Base-by-base conservation (phyloP, 2,797 vertebrate genomes). In the Halcyon leucocephala region DNA sequence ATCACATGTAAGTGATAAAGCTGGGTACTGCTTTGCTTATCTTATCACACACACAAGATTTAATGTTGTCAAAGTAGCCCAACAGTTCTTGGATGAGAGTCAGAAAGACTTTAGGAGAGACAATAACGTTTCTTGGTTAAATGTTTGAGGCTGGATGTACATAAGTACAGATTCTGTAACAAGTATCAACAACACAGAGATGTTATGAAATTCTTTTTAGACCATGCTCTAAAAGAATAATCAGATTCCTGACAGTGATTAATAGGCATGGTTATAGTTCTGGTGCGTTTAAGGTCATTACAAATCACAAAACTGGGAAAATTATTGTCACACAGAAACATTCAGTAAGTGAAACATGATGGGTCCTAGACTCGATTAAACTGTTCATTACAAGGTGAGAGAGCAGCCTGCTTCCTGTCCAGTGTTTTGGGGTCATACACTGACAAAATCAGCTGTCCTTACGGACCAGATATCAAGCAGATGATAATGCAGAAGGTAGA, bases 1-100 rank as follows among this genome's bases (percentile, higher is more conserved):
- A 69, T 25, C 28, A 49, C 31, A 21, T 0, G 0, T 19, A 42
- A 41, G 12, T 1, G 9, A 86, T 60, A 83, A 19, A 65, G 5
- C 7, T 42, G 28, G 8, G 29, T 64, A 77, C 10, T 65, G 29
- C 4, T 83, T 70, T 81, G 25, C 54, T 76, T 69, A 12, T 57
- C 21, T 72, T 58, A 35, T 58, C 1, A 2, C 28, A 33, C 28
- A 54, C 8, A 41, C 10, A 54, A 65, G 33, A 65, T 58, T 25
- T 61, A 60, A 64, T 1, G 0, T 37, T 31, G 24, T 39, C 44
- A 61, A 81, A 81, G 33, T 5, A 37, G 46, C 49, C 28, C 2
- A 20, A 72, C 7, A 80, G 22, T 37, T 81, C 37, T 81, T 54
- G 25, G 19, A 81, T 3, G 14, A 78, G 44, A n/a, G 13, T 57